phyloP scores from a whole-genome alignment of 2,888 invertebrate genomes.

The Lottia gigantea region DNA sequence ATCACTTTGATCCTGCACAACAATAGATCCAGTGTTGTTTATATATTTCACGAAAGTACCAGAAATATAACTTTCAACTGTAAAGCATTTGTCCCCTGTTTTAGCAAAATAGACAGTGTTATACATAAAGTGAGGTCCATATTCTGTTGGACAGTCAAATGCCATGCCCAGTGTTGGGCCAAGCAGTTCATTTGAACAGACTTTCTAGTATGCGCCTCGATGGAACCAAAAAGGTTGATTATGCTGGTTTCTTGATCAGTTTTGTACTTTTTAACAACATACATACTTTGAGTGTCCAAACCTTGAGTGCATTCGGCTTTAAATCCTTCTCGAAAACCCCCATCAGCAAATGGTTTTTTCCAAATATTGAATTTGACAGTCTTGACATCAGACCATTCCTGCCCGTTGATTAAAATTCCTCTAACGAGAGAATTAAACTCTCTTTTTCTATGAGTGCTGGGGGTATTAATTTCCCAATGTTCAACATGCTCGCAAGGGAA shows the following conservation, averaged over 20 bases:
- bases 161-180: background rate
- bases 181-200: slow-evolving; percentile 3
- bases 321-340: background rate
- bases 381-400: no score
- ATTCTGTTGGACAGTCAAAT: background rate
- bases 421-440: no score
- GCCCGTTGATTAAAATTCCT: no score
- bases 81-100: background rate
- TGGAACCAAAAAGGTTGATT: background rate
- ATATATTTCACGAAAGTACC: background rate
- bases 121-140: background rate
- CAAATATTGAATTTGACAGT: no score
- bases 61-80: background rate
- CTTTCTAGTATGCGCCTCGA: slow-evolving; percentile 1
- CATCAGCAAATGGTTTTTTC: background rate
- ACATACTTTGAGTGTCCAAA: background rate
- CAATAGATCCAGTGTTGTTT: background rate
- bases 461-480: no score
- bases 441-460: no score
- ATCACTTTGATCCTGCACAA: background rate
- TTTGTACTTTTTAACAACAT: background rate
- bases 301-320: background rate
- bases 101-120: background rate
- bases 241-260: background rate
- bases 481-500: no score